Conservation (phyloP, 2,113 vertebrate genomes). For the Epinephelus moara region DNA sequence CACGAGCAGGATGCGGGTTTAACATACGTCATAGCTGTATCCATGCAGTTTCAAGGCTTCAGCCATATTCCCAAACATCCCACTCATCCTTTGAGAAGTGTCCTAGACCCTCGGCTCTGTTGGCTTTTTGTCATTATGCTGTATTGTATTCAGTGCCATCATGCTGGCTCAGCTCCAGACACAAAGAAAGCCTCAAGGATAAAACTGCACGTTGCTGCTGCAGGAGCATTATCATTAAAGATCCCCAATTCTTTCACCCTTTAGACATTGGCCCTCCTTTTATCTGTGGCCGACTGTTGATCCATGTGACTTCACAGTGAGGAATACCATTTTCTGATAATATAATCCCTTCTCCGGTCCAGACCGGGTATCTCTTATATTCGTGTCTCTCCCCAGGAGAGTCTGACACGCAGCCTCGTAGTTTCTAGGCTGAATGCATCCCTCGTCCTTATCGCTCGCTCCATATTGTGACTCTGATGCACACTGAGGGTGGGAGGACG, state of each 20-base stretch:
- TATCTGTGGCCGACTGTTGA: slow-evolving; percentile 56
- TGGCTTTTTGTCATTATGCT: slow-evolving; percentile 27
- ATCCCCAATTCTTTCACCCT: slow-evolving; percentile 50
- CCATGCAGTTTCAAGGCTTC: slow-evolving; percentile 21
- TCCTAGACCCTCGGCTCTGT: slow-evolving; percentile 25
- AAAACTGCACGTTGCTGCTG: slow-evolving; percentile 42
- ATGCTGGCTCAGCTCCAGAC: slow-evolving; percentile 52
- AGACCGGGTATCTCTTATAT: slow-evolving; percentile 58
- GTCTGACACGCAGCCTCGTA: slow-evolving; percentile 42
- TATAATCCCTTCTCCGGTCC: slow-evolving; percentile 67
- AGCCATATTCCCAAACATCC: slow-evolving; percentile 8
- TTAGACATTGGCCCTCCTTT: slow-evolving; percentile 52
- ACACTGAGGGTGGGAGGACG: slow-evolving; percentile 7
- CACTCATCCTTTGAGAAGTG: slow-evolving; percentile 34
- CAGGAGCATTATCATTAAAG: slow-evolving; percentile 52
- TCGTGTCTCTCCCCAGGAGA: slow-evolving; percentile 62
- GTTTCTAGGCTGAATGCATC: slow-evolving; percentile 56
- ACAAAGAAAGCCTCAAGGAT: slow-evolving; percentile 59
- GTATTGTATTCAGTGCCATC: slow-evolving; percentile 39
- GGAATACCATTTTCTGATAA: slow-evolving; percentile 75
- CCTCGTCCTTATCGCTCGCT: slow-evolving; percentile 69
- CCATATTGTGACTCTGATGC: slow-evolving; percentile 72
- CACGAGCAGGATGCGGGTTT: slow-evolving; percentile 37
- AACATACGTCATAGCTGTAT: slow-evolving; percentile 21
- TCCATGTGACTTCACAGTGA: slow-evolving; percentile 56